Conservation (phyloP, 2,888 invertebrate species). For the Zygogramma bicolorata region DNA sequence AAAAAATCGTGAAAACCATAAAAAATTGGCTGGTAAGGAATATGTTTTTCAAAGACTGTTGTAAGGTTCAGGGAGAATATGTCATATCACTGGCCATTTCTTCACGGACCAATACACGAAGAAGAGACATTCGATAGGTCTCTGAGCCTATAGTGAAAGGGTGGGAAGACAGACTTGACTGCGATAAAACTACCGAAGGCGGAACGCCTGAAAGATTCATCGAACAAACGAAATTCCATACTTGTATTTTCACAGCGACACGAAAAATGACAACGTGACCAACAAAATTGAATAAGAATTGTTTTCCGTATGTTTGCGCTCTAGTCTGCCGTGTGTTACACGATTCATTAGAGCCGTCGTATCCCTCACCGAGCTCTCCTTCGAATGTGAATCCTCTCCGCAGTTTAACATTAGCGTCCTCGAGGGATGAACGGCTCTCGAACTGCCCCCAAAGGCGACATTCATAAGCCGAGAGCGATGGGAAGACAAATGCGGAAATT, state of each 20-base stretch:
- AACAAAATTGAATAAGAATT: slow-evolving; percentile 27
- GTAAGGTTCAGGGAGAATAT: too few relatives aligned
- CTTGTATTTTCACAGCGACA: neutral
- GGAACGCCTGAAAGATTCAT: too few relatives aligned
- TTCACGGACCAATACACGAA: too few relatives aligned
- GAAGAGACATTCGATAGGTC: too few relatives aligned
- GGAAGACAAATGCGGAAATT: neutral
- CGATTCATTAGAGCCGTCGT: slow-evolving; percentile 1
- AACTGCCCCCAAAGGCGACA: neutral
- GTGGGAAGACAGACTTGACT: too few relatives aligned
- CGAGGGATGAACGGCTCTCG: neutral
- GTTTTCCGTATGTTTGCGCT: slow-evolving; percentile 22
- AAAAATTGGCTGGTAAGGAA: too few relatives aligned
- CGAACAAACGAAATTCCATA: too few relatives aligned
- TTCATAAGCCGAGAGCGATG: neutral
- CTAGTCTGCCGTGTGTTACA: slow-evolving; percentile 12
- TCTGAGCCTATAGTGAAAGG: too few relatives aligned
- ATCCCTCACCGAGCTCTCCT: neutral
- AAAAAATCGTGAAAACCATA: too few relatives aligned
- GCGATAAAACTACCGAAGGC: too few relatives aligned
- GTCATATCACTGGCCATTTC: too few relatives aligned
- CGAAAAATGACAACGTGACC: slow-evolving; percentile 13
- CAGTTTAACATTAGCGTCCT: neutral
- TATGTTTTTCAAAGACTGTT: too few relatives aligned
- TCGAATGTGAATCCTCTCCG: neutral